Percentiles rank a stretch among this genome's conserved stretches.
phyloP scores from a whole-genome alignment of 2,888 invertebrate genomes.

The Chelonus formosanus region DNA sequence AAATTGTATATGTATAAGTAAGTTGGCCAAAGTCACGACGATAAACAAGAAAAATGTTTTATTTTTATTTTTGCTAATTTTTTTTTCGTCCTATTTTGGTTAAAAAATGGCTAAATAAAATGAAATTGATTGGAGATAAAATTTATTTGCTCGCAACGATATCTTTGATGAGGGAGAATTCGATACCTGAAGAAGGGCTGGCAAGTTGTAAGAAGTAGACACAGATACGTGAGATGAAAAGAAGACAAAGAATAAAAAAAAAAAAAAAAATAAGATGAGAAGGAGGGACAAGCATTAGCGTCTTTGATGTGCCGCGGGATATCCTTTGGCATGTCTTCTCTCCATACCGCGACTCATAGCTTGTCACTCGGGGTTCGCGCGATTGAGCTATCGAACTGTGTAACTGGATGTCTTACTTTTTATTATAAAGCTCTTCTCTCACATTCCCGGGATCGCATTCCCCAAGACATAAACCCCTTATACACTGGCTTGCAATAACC shows the following conservation, averaged over 20 bases:
- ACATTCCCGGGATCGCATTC: conserved; percentile 16
- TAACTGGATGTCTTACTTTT: conserved; percentile 49
- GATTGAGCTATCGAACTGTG: conserved; percentile 58
- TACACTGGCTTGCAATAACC: conserved; percentile 33
- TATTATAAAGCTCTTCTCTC: conserved; percentile 31
- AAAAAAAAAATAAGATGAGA: conserved; percentile 29
- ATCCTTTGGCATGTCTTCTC: conserved; percentile 41
- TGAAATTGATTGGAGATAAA: not conserved
- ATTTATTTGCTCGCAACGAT: conserved; percentile 9
- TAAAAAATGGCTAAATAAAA: conserved; percentile 11
- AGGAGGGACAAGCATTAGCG: conserved; percentile 48
- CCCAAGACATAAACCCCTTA: conserved; percentile 2
- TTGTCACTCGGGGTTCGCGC: conserved; percentile 58
- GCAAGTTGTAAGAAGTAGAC: conserved; percentile 3
- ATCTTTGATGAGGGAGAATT: conserved; percentile 12
- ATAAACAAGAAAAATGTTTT: conserved; percentile 3
- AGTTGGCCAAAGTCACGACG: conserved; percentile 4
- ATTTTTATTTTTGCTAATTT: not conserved
- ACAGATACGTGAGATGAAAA: conserved; percentile 15
- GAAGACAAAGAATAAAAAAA: conserved; percentile 31
- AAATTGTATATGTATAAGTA: no score
- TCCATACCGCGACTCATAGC: conserved; percentile 51
- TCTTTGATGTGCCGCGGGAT: conserved; percentile 60
- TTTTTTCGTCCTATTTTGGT: conserved; percentile 2
- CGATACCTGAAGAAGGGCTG: conserved; percentile 7